These are phyloP conservation scores for Peromyscus eremicus DNA, from an alignment of 2,797 vertebrate genomes.

Conservation along the genomic window DNA sequence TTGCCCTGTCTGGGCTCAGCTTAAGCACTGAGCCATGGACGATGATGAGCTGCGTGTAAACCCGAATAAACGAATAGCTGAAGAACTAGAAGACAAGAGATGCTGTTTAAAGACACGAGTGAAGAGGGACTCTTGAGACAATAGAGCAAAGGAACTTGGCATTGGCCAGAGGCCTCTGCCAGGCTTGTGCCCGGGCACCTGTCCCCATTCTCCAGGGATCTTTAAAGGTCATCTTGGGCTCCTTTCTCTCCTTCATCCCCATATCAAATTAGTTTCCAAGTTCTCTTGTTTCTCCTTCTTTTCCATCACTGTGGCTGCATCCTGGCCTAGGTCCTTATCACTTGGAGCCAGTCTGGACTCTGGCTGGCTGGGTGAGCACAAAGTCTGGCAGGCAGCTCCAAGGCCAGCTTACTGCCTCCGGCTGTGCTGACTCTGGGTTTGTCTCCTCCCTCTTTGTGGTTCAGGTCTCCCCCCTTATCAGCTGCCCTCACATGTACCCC, in stretches of 20 bases:
- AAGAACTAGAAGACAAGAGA: not conserved
- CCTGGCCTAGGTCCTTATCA: slow-evolving; percentile 65
- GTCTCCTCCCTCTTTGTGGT: not conserved
- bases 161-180: not conserved
- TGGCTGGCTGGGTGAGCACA: not conserved
- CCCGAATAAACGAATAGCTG: not conserved
- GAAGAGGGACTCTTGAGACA: slow-evolving; percentile 29
- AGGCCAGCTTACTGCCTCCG: slow-evolving; percentile 49
- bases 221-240: slow-evolving; percentile 76
- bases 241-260: slow-evolving; percentile 65
- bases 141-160: not conserved
- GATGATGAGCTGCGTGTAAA: not conserved
- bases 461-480: slow-evolving; percentile 14
- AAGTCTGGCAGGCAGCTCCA: not conserved
- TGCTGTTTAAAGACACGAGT: not conserved
- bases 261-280: slow-evolving; percentile 81
- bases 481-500: not conserved
- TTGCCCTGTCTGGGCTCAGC: not conserved
- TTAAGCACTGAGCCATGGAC: not conserved
- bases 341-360: slow-evolving; percentile 5
- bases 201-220: slow-evolving; percentile 61
- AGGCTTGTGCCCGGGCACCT: not conserved
- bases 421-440: not conserved
- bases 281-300: slow-evolving; percentile 74
- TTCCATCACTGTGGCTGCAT: slow-evolving; percentile 67